Evolutionary conservation across 2,113 vertebrate genomes (phyloP).

Genomic region (Gorsachius goisagi): DNA sequence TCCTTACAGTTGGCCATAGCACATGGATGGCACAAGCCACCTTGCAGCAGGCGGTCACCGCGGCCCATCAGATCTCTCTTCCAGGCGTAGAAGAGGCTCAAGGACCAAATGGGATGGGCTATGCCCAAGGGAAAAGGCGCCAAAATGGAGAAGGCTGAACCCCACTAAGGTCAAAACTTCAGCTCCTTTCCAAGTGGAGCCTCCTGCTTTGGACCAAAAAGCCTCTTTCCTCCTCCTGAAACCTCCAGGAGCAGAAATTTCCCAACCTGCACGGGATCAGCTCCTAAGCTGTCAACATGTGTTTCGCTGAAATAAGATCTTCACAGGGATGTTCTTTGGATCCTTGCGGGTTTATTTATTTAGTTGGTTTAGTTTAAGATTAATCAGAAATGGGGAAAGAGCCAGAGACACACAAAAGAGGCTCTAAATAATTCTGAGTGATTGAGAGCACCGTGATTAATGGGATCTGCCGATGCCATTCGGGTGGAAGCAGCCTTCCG

Average conservation of each 20-base stretch:
- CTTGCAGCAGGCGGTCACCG: not conserved
- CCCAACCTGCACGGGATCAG: not conserved
- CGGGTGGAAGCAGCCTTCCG: constrained; percentile 39
- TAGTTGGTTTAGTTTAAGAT: constrained; percentile 53
- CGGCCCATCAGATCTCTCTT: not conserved
- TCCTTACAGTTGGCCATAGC: not conserved
- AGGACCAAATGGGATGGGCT: not conserved
- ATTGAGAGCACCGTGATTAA: constrained; percentile 63
- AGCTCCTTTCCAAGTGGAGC: not conserved
- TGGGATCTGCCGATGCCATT: constrained; percentile 51
- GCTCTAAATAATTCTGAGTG: constrained; percentile 64
- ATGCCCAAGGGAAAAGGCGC: not conserved
- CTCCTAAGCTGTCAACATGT: not conserved
- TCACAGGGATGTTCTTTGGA: constrained; percentile 6
- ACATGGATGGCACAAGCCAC: not conserved
- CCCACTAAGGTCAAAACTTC: not conserved
- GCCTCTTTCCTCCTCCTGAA: not conserved
- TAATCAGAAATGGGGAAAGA: constrained; percentile 54
- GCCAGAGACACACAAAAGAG: constrained; percentile 37
- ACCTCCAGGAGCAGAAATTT: not conserved
- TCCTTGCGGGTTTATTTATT: constrained; percentile 42
- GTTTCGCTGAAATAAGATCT: not conserved
- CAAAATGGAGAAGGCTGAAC: not conserved
- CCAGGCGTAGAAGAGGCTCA: not conserved
- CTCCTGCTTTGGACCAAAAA: not conserved